Evolutionary conservation across 1,140 invertebrate species (phyloP).

Genomic region (Pentalonia nigronervosa): DNA sequence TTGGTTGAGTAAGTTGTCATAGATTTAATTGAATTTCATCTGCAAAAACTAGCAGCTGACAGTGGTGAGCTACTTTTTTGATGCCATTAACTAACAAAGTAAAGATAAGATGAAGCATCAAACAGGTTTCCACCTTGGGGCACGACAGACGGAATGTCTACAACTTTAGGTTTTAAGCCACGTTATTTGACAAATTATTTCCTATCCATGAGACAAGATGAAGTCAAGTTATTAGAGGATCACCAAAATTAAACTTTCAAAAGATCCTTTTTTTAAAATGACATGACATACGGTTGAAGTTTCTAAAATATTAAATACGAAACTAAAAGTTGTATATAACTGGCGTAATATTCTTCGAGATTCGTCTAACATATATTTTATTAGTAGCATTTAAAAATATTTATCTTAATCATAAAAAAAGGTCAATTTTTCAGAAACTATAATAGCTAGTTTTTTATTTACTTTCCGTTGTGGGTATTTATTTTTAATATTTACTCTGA

Average conservation of each 20-base stretch:
- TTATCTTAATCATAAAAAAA: background rate
- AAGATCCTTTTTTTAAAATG: background rate
- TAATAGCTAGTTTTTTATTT: background rate
- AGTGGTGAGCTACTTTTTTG: background rate
- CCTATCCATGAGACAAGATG: background rate
- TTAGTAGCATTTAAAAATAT: background rate
- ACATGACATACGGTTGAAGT: background rate
- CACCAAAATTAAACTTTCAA: background rate
- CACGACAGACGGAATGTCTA: background rate
- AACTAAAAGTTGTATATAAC: background rate
- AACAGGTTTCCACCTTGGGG: fast-evolving
- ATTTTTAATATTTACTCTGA: background rate
- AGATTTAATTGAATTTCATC: background rate
- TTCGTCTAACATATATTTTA: background rate
- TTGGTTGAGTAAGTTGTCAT: too few species aligned
- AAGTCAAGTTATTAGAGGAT: background rate
- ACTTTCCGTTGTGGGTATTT: background rate
- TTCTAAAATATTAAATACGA: background rate
- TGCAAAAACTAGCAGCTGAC: background rate
- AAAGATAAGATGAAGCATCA: too few species aligned
- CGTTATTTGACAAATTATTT: background rate
- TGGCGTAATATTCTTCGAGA: background rate
- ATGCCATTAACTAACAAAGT: background rate
- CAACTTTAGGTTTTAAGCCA: background rate
- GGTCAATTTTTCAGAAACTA: background rate